These are phyloP conservation scores for Noctua comes DNA, from an alignment of 2,888 invertebrate genomes.

Conservation along the genomic window DNA sequence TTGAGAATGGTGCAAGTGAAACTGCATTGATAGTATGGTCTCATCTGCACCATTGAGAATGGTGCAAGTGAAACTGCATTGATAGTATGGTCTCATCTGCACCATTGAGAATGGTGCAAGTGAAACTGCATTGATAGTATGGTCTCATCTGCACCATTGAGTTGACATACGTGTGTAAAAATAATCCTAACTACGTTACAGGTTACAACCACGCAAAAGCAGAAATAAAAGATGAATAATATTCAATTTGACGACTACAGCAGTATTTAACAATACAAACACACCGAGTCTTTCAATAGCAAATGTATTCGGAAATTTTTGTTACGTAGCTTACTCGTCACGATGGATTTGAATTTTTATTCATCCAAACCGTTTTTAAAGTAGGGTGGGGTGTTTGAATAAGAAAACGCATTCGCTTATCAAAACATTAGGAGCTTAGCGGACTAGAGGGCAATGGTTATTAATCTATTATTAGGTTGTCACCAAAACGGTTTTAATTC, in stretches of 20 bases:
- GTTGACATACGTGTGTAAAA: no score
- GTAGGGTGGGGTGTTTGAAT: conserved; percentile 47
- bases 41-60: no score
- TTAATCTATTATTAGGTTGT: conserved; percentile 12
- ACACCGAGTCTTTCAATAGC: conserved; percentile 2
- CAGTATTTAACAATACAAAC: background rate
- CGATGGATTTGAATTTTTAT: conserved; percentile 60
- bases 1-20: no score
- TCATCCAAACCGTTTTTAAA: conserved; percentile 42
- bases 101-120: no score
- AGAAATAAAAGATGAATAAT: no score
- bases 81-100: no score
- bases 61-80: no score
- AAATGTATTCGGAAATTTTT: conserved; percentile 30
- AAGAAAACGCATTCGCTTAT: conserved; percentile 50
- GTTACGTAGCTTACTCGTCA: conserved; percentile 31
- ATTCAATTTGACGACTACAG: background rate
- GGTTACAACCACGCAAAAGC: no score
- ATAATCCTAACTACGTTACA: no score
- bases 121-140: no score
- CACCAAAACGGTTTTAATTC: background rate
- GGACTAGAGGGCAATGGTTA: background rate
- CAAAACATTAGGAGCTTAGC: conserved; percentile 29
- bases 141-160: no score
- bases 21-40: no score